Conservation (phyloP, 2,797 vertebrate genomes). For the Hypotaenidia okinawae region DNA sequence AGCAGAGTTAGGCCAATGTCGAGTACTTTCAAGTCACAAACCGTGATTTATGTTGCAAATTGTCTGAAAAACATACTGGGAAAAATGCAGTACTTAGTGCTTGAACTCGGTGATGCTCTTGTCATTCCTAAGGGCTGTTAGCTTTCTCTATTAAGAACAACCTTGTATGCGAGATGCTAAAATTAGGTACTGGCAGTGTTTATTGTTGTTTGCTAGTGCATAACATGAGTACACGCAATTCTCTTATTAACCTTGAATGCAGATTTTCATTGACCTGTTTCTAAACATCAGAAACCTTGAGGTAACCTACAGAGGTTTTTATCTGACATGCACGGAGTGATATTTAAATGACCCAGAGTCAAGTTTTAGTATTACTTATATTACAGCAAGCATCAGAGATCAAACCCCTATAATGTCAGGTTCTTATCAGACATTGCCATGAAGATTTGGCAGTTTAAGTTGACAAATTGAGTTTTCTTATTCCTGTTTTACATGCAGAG, state of each 20-base stretch:
- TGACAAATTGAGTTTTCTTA: neutral
- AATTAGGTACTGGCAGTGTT: constrained; percentile 20
- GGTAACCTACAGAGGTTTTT: constrained; percentile 20
- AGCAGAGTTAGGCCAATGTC: neutral
- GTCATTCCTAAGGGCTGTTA: constrained; percentile 8
- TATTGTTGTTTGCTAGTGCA: constrained; percentile 23
- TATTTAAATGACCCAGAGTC: constrained; percentile 12
- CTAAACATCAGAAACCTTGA: constrained; percentile 33
- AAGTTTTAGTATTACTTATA: constrained; percentile 13
- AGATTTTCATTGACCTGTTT: constrained; percentile 19
- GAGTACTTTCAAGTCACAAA: neutral
- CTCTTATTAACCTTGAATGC: constrained; percentile 50
- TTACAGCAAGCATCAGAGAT: neutral
- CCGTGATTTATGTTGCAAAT: neutral
- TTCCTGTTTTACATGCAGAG: neutral
- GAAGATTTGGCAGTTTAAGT: neutral
- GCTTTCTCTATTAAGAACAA: constrained; percentile 14
- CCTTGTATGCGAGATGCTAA: constrained; percentile 33
- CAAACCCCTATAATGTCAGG: neutral
- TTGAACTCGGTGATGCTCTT: constrained; percentile 5
- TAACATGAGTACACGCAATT: constrained; percentile 4
- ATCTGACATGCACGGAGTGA: neutral
- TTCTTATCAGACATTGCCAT: neutral
- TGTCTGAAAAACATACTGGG: neutral
- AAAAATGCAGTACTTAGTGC: neutral